Evolutionary conservation across 2,797 vertebrate genomes (phyloP).

Genomic region (Orestias chungarensis): DNA sequence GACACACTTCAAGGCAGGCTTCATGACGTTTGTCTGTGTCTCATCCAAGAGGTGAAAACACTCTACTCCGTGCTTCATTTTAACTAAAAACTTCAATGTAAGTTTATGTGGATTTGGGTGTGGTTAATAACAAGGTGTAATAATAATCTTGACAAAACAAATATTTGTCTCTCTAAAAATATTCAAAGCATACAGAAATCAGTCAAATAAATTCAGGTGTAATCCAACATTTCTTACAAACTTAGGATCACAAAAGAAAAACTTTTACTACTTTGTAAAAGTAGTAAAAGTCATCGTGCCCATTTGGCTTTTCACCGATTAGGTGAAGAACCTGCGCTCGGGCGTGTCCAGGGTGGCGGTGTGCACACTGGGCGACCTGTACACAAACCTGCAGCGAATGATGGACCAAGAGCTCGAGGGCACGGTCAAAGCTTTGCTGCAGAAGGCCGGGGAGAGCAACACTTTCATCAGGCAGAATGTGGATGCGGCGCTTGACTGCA

Average conservation of each 20-base stretch:
- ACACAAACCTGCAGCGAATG: constrained; percentile 85
- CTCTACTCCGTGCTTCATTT: neutral
- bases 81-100: neutral
- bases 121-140: neutral
- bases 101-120: neutral
- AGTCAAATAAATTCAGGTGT: neutral
- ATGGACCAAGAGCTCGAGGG: constrained; percentile 96
- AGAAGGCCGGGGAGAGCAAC: constrained; percentile 91
- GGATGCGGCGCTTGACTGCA: constrained; percentile 88
- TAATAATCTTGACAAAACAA: neutral
- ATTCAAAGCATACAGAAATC: neutral
- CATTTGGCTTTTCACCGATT: constrained; percentile 26
- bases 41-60: constrained; percentile 89
- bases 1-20: constrained; percentile 82
- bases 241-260: neutral
- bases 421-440: constrained; percentile 88
- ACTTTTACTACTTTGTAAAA: neutral
- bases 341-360: constrained; percentile 92
- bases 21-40: constrained; percentile 87
- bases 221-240: neutral
- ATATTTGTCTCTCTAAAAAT: neutral
- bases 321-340: constrained; percentile 97
- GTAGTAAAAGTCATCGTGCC: no score
- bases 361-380: constrained; percentile 89
- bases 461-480: constrained; percentile 94